Evolutionary conservation across 2,888 invertebrate genomes (phyloP), one percentile per base, ranked within the genome.

Genomic region (Acholoe squamosa): DNA sequence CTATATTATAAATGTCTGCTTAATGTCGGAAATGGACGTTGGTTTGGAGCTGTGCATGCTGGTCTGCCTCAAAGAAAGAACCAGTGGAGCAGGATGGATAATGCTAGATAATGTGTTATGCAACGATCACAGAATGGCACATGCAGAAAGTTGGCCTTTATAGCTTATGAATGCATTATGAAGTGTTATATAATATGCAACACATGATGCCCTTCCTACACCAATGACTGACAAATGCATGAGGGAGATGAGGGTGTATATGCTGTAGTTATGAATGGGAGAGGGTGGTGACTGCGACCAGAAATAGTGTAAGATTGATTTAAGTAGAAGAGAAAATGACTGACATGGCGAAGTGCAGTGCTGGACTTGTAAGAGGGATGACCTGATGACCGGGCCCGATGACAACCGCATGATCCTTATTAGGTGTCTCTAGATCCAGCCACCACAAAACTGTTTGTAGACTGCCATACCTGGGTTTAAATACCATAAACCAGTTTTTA

Each of bases 101-200:
- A 76, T 80, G 34, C 33, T 80, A 25, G 43, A 43, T 34, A 43
- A 43, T 80, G 33, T 33, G 80, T 19, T 43, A 80, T 80, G 80
- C 80, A 80, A 43, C 80, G n/a, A 80, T 80, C 80, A 80, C 80
- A 80, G 80, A 43, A 80, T 80, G 80, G 80, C 80, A 43, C 33
- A 43, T 80, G 80, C 80, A 34, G 33, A 34, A 34, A 43, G 14
- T 43, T 80, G 80, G 80, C 34, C 19, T 19, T 28, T 61, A 61
- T 71, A 1, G 71, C 71, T n/a, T 71, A 25, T 71, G 71, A 71
- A 71, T 71, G 71, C 71, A 28, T 71, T 28, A 71, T 71, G 71
- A 28, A 1, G 19, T n/a, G 28, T 71, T 71, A 28, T 19, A 61
- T 61, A 28, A 61, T 71, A 71, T 16, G 71, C 71, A 16, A 71